These are phyloP conservation scores for Forpus xanthops DNA, from an alignment of 2,797 vertebrate genomes.

Conservation along the genomic window DNA sequence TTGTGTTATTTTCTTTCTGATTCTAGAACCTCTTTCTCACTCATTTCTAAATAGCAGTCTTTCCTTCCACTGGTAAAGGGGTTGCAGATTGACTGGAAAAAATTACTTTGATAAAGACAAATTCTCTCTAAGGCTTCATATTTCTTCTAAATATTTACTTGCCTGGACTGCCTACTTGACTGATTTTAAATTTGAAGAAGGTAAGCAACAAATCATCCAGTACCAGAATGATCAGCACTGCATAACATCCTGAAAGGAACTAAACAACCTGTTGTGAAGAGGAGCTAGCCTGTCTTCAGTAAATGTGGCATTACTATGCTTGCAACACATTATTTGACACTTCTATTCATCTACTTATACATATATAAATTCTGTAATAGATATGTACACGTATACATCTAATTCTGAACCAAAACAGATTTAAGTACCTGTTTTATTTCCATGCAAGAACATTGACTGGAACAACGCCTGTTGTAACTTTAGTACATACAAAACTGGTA, in stretches of 20 bases:
- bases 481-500: neutral
- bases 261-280: neutral
- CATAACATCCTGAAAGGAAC: neutral
- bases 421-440: neutral
- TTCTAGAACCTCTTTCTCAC: neutral
- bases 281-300: neutral
- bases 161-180: neutral
- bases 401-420: neutral
- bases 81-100: neutral
- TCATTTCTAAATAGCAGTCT: neutral
- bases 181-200: neutral
- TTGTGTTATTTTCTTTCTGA: neutral
- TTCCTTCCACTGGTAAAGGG: neutral
- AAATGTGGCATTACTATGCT: neutral
- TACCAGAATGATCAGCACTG: neutral
- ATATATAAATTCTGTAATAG: neutral
- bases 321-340: neutral
- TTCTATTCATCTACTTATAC: neutral
- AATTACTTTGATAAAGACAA: neutral
- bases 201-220: accelerated
- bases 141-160: neutral
- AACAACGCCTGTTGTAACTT: neutral
- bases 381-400: neutral
- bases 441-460: neutral
- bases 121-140: neutral